phyloP scores from a whole-genome alignment of 1,140 invertebrate genomes.

The Zaprionus vittiger region DNA sequence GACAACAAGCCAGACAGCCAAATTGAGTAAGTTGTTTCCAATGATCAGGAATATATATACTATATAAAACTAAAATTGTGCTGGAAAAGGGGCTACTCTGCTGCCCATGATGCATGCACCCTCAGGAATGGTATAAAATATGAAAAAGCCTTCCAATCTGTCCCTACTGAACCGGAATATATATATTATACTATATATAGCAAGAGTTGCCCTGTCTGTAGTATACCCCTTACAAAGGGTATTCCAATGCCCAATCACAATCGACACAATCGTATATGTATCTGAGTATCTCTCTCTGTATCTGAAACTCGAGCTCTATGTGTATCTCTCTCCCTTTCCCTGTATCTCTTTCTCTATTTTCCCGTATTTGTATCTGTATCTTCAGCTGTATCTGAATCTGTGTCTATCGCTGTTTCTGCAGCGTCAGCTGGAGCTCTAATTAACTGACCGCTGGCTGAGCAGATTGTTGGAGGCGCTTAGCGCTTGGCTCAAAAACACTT shows the following conservation, averaged over 20 bases:
- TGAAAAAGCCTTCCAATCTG: no score
- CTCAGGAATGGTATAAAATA: no score
- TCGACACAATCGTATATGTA: slow-evolving; percentile 25
- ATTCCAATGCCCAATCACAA: slow-evolving; percentile 29
- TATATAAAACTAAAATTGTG: not conserved
- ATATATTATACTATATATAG: no score
- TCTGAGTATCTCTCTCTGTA: slow-evolving; percentile 11
- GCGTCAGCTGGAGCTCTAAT: slow-evolving; percentile 35
- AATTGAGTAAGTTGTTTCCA: not conserved
- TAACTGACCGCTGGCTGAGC: slow-evolving; percentile 41
- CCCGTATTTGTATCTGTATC: slow-evolving; percentile 9
- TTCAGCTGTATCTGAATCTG: not conserved
- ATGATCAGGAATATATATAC: not conserved
- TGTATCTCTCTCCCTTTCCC: slow-evolving; percentile 5
- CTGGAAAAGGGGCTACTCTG: not conserved
- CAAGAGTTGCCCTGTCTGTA: no score
- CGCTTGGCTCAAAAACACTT: slow-evolving; percentile 28
- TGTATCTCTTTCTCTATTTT: not conserved
- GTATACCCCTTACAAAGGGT: not conserved
- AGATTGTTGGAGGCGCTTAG: slow-evolving; percentile 41
- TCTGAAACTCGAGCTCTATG: not conserved
- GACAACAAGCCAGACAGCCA: no score
- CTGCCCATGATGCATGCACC: no score
- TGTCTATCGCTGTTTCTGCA: slow-evolving; percentile 15
- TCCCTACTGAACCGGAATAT: no score